Base-by-base conservation (phyloP, 2,888 invertebrate species). In the Entomobrya multifasciata region DNA sequence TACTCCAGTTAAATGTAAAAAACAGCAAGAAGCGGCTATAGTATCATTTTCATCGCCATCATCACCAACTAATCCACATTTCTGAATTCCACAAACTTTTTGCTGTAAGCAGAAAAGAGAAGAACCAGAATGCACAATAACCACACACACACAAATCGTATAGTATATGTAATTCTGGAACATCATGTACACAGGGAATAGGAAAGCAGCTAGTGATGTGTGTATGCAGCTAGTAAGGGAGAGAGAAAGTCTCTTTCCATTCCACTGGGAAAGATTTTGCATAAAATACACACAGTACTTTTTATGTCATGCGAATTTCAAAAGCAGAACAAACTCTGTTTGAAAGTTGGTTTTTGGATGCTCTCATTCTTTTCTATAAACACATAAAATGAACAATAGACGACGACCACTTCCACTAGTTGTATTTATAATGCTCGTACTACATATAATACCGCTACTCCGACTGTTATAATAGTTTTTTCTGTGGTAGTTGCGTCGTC, bases 201-300 rank as follows among this genome's bases (percentile, higher is more conserved):
- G n/a, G 10, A 15, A 55, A 67, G 44, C n/a, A 67, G 13, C 11
- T 44, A 11, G 67, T 67, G 44, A n/a, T 44, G 22, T 67, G 62
- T 65, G 47, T 62, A 13, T 57, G 22, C 22, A 1, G 79, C 41
- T 17, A 22, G 49, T 60, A 17, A 36, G 22, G 25, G 44, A 62
- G 44, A 41, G 17, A 10, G n/a, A 60, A n/a, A n/a, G n/a, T n/a
- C n/a, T n/a, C n/a, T n/a, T 44, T 27, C 62, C 70, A 74, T 82
- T 82, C 82, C 82, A 60, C 20, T 74, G 82, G 82, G 82, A 74
- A 82, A 82, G 82, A 82, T 82, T 82, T 72, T 82, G 82, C 74
- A 82, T 82, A 82, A 82, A 82, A 82, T 74, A 82, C 57, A 67
- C 67, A 82, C 47, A 60, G 60, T 82, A 82, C 72, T 82, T 82